These are phyloP conservation scores for Rhizoglyphus robini DNA, from an alignment of 1,140 invertebrate genomes.

Conservation along the genomic window DNA sequence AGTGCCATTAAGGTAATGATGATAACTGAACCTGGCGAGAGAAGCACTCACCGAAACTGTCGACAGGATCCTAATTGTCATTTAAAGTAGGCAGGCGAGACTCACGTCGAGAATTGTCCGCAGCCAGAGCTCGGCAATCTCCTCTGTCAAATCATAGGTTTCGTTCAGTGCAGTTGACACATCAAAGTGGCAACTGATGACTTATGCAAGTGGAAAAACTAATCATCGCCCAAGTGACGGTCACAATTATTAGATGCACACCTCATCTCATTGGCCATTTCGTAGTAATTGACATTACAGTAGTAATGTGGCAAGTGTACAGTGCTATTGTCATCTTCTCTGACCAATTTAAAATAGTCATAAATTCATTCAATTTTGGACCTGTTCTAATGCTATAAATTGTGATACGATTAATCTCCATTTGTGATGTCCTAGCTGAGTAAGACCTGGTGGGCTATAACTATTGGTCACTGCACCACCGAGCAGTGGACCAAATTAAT, in stretches of 20 bases:
- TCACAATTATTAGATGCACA: not conserved
- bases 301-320: no score
- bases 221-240: not conserved
- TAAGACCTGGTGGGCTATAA: not conserved
- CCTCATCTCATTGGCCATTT: not conserved
- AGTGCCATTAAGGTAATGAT: not conserved
- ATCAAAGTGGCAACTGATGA: constrained; percentile 9
- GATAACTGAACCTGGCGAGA: not conserved
- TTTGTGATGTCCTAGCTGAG: not conserved
- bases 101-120: not conserved
- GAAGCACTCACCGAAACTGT: not conserved
- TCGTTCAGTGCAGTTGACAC: constrained; percentile 9
- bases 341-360: not conserved
- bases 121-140: not conserved
- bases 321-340: not conserved
- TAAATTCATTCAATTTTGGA: not conserved
- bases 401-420: constrained; percentile 3
- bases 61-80: not conserved
- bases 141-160: constrained; percentile 5
- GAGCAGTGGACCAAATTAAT: no score
- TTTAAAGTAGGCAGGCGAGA: not conserved
- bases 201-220: not conserved
- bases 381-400: not conserved
- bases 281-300: not conserved
- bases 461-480: no score